Conservation (phyloP, 2,113 vertebrate species). For the Tretioscincus oriximinensis region DNA sequence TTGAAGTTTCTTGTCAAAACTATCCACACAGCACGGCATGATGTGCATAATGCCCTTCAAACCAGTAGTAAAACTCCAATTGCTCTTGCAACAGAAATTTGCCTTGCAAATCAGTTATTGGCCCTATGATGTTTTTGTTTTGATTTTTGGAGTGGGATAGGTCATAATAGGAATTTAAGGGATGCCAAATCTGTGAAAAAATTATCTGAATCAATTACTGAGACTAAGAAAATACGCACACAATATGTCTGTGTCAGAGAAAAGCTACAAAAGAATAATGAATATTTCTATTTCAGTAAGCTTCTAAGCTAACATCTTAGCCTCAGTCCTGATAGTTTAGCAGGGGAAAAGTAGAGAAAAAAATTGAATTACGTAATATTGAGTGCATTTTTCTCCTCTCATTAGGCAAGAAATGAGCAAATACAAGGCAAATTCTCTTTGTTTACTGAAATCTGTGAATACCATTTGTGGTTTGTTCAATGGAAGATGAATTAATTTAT, state of each 20-base stretch:
- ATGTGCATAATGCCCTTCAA: too few species aligned
- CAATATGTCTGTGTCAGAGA: background rate
- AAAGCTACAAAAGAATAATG: background rate
- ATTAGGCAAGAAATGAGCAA: slow-evolving; percentile 34
- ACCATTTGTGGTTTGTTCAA: slow-evolving; percentile 24
- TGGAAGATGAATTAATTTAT: slow-evolving; percentile 41
- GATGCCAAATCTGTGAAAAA: background rate
- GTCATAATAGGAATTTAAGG: background rate
- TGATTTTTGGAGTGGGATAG: too few species aligned
- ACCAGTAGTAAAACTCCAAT: too few species aligned
- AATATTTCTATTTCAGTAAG: background rate
- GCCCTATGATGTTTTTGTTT: too few species aligned
- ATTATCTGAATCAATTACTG: background rate
- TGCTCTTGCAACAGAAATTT: too few species aligned
- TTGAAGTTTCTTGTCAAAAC: too few species aligned
- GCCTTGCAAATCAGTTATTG: too few species aligned
- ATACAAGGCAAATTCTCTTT: slow-evolving; percentile 22
- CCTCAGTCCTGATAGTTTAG: background rate
- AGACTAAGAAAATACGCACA: background rate
- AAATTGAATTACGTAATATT: slow-evolving; percentile 18
- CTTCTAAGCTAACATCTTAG: slow-evolving; percentile 7
- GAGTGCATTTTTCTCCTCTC: slow-evolving; percentile 8
- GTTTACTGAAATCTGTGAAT: slow-evolving; percentile 24
- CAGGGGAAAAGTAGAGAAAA: background rate
- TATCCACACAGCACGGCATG: too few species aligned